Conservation (phyloP, 2,888 invertebrate genomes). For the Cylindroiulus punctatus region DNA sequence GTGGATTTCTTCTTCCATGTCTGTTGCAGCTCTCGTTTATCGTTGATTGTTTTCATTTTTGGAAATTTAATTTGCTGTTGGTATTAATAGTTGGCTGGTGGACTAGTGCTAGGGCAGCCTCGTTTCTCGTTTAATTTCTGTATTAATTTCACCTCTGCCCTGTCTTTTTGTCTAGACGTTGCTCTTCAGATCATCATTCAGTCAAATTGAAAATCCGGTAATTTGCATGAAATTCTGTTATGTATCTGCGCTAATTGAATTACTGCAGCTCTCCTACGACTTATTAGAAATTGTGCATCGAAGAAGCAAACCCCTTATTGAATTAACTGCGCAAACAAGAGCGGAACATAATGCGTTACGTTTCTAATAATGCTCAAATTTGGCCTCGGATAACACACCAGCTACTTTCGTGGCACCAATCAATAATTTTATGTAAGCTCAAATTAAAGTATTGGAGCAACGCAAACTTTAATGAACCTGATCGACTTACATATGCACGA, state of each 20-base stretch:
- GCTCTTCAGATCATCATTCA: slow-evolving; percentile 22
- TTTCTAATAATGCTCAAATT: slow-evolving; percentile 24
- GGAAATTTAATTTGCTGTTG: no score
- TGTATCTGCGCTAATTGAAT: slow-evolving; percentile 6
- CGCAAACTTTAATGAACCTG: slow-evolving; percentile 21
- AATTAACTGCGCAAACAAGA: slow-evolving; percentile 16
- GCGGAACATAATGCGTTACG: slow-evolving; percentile 1
- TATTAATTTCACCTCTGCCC: slow-evolving; percentile 19
- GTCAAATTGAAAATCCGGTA: slow-evolving; percentile 24
- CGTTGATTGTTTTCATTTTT: no score
- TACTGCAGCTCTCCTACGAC: neutral
- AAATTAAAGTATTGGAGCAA: slow-evolving; percentile 32
- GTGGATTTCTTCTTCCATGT: no score
- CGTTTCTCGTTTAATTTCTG: neutral
- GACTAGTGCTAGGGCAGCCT: no score
- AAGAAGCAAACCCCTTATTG: slow-evolving; percentile 22
- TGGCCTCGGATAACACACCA: neutral
- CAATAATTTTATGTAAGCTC: slow-evolving; percentile 32
- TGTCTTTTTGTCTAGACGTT: slow-evolving; percentile 17
- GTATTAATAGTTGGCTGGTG: no score
- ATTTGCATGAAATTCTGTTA: slow-evolving; percentile 26
- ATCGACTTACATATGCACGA: neutral
- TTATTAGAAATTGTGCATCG: slow-evolving; percentile 32
- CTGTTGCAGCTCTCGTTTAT: no score
- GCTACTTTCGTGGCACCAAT: no score